Conservation (phyloP, 2,797 vertebrate species). For the Danio kyathit region DNA sequence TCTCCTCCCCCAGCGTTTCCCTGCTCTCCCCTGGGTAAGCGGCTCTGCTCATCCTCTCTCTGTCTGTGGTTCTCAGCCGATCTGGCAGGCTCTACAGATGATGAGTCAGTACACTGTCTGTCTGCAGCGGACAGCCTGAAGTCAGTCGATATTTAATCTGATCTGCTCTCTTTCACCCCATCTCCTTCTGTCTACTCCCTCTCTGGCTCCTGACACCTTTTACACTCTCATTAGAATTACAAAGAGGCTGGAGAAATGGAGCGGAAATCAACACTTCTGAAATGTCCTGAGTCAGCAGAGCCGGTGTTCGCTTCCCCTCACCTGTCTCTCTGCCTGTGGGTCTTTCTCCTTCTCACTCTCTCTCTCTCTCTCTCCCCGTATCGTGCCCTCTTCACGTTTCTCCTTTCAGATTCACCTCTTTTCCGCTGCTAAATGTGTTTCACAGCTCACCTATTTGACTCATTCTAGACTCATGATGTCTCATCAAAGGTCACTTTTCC, state of each 20-base stretch:
- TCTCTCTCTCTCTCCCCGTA: not conserved
- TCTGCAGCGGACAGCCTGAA: constrained; percentile 59
- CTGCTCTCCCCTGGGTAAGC: constrained; percentile 13
- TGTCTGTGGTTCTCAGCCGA: constrained; percentile 51
- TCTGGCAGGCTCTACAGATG: constrained; percentile 54
- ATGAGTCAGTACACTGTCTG: constrained; percentile 62
- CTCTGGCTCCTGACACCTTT: constrained; percentile 53
- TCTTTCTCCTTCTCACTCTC: not conserved
- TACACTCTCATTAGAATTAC: constrained; percentile 67
- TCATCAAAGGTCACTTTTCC: constrained; percentile 1
- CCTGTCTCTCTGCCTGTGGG: constrained; percentile 4
- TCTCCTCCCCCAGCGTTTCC: constrained; percentile 17
- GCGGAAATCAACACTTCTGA: constrained; percentile 68
- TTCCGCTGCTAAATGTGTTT: constrained; percentile 31
- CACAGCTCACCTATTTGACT: constrained; percentile 11
- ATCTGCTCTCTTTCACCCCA: constrained; percentile 52
- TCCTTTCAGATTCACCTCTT: constrained; percentile 26
- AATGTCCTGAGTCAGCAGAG: constrained; percentile 65
- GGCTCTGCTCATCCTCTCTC: constrained; percentile 30
- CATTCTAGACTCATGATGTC: not conserved
- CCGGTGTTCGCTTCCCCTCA: constrained; percentile 39
- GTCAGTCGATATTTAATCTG: constrained; percentile 71
- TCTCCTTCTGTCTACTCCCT: constrained; percentile 46
- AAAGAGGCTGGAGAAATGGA: constrained; percentile 67
- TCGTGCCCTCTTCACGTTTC: not conserved